phyloP scores from a whole-genome alignment of 2,797 vertebrate genomes.

The Tenualosa ilisha region DNA sequence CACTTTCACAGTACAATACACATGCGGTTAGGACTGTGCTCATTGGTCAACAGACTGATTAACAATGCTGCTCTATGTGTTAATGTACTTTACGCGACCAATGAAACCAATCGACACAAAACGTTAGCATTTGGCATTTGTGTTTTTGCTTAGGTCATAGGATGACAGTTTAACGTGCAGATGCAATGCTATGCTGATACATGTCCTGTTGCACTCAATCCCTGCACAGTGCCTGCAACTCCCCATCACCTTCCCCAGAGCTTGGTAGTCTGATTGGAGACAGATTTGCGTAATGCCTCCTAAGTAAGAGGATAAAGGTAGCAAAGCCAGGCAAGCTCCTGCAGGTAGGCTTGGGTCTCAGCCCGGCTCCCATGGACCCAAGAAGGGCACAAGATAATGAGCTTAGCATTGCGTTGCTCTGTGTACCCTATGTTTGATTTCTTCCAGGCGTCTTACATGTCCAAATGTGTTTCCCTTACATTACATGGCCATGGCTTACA shows the following conservation, averaged over 20 bases:
- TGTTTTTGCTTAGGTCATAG: background rate
- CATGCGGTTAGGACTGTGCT: background rate
- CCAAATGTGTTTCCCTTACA: background rate
- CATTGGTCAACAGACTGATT: background rate
- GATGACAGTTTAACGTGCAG: background rate
- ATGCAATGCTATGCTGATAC: background rate
- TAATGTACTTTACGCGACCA: background rate
- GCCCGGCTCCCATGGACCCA: slow-evolving; percentile 64
- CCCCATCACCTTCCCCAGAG: slow-evolving; percentile 49
- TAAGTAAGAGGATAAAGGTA: slow-evolving; percentile 76
- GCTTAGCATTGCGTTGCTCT: slow-evolving; percentile 71
- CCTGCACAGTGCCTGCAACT: slow-evolving; percentile 34
- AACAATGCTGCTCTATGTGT: background rate
- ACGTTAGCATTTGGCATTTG: background rate
- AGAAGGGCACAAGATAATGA: slow-evolving; percentile 69
- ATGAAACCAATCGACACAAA: too few relatives aligned
- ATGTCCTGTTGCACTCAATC: background rate
- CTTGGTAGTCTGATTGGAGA: slow-evolving; percentile 70
- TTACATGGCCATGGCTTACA: background rate
- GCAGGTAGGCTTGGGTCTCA: slow-evolving; percentile 66
- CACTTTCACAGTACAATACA: background rate
- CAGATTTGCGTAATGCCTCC: slow-evolving; percentile 77
- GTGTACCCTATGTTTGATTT: slow-evolving; percentile 66
- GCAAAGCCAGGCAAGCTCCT: slow-evolving; percentile 71
- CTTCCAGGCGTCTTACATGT: slow-evolving; percentile 33